A percentile compares a stretch with the other conserved stretches of the same genome.
These are phyloP conservation scores for Druon quercuslanigerum DNA, from an alignment of 1,140 invertebrate genomes.

Conservation along the genomic window DNA sequence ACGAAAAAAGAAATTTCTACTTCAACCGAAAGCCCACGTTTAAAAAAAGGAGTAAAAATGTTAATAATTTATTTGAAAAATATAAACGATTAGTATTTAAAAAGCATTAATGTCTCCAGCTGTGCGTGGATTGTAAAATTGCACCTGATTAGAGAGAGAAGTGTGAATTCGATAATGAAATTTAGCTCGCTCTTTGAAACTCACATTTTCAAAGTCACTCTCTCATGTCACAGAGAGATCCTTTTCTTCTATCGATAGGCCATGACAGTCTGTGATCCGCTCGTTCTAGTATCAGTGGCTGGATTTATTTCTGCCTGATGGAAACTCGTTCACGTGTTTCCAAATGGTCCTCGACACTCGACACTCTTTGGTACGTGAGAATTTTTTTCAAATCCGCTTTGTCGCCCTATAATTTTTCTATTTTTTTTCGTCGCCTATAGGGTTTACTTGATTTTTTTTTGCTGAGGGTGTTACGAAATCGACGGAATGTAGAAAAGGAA, in stretches of 20 bases:
- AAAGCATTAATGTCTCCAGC: too few species aligned
- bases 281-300: constrained; percentile 5
- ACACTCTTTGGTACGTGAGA: constrained; percentile 11
- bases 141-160: too few species aligned
- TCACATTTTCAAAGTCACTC: constrained; percentile 65
- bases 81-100: too few species aligned
- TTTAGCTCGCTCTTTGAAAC: constrained; percentile 40
- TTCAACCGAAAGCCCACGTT: too few species aligned
- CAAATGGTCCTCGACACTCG: neutral
- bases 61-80: too few species aligned
- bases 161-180: neutral
- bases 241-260: constrained; percentile 51
- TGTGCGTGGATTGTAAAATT: too few species aligned
- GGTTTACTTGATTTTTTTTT: constrained; percentile 4
- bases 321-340: constrained; percentile 11
- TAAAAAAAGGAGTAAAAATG: too few species aligned
- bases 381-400: neutral
- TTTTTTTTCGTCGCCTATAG: neutral
- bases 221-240: constrained; percentile 63
- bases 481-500: constrained; percentile 13
- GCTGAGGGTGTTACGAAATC: neutral
- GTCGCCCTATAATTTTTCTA: too few species aligned
- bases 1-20: too few species aligned
- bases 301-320: neutral
- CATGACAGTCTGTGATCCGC: constrained; percentile 36